A percentile compares a stretch with the other conserved stretches of the same genome.
phyloP scores from a whole-genome alignment of 2,888 invertebrate species.

The Esperia sulphurella region DNA sequence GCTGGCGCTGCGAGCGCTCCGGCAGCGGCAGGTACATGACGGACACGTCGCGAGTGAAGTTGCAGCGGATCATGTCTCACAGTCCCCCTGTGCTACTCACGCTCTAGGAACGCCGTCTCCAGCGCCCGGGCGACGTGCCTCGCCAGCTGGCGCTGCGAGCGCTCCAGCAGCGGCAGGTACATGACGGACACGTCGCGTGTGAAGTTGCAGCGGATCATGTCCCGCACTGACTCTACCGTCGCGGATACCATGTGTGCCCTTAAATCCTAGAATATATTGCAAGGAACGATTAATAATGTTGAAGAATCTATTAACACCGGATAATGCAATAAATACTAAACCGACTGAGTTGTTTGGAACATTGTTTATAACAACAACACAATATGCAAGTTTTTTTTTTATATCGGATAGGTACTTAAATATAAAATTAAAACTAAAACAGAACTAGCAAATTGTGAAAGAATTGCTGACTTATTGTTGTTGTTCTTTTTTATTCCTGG shows the following conservation, averaged over 20 bases:
- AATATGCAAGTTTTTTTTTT: too few species aligned
- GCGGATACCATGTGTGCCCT: constrained; percentile 46
- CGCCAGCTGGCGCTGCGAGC: constrained; percentile 45
- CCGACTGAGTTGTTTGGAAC: too few species aligned
- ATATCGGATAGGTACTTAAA: too few species aligned
- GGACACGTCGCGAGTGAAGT: constrained; percentile 31
- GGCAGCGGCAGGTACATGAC: constrained; percentile 44
- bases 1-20: constrained; percentile 46
- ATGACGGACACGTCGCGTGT: constrained; percentile 39
- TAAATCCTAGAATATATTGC: constrained; percentile 37
- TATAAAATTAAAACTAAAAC: too few species aligned
- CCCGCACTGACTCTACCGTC: constrained; percentile 41
- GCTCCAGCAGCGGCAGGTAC: constrained; percentile 49
- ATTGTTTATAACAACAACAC: too few species aligned
- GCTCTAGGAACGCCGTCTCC: constrained; percentile 43
- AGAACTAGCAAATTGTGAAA: too few species aligned
- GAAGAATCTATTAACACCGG: too few species aligned
- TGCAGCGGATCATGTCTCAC: too few species aligned
- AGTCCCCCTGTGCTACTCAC: too few species aligned
- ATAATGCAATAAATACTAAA: too few species aligned
- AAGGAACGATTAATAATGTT: background rate
- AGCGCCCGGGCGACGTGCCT: constrained; percentile 39
- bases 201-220: constrained; percentile 37
- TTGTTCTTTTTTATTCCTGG: too few species aligned
- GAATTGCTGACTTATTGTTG: too few species aligned